Percentiles rank a stretch among this genome's conserved stretches.
These are phyloP conservation scores for Epizoanthus stellaris DNA, from an alignment of 92 coral and sea anemone species.

Conservation along the genomic window DNA sequence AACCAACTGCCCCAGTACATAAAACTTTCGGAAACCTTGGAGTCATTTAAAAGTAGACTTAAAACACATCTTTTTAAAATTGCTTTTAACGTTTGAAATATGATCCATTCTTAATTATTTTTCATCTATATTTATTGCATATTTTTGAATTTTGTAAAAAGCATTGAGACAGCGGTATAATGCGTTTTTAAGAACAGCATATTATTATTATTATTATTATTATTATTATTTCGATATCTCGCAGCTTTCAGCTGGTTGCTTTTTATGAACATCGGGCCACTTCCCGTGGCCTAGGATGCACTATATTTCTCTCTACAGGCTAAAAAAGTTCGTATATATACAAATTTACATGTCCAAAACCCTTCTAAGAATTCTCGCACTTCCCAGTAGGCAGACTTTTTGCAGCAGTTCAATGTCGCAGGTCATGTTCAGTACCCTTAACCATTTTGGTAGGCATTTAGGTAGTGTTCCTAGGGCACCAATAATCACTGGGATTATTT, in stretches of 20 bases:
- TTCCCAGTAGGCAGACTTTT: slow-evolving; percentile 13
- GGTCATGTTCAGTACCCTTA: slow-evolving; percentile 13
- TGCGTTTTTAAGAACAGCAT: too few relatives aligned
- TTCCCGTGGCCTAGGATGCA: slow-evolving; percentile 30
- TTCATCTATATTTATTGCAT: too few relatives aligned
- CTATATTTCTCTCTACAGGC: too few relatives aligned
- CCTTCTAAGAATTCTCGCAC: slow-evolving; percentile 7
- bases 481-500: slow-evolving; percentile 36
- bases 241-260: slow-evolving; percentile 12
- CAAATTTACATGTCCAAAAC: neutral
- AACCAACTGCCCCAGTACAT: slow-evolving; percentile 35
- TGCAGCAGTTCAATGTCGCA: slow-evolving; percentile 11
- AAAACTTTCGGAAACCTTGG: slow-evolving; percentile 1
- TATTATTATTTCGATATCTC: slow-evolving; percentile 22
- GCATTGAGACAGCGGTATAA: too few relatives aligned
- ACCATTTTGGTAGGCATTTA: neutral
- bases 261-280: slow-evolving; percentile 19
- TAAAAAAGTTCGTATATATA: neutral
- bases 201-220: too few relatives aligned
- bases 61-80: too few relatives aligned
- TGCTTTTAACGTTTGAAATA: too few relatives aligned
- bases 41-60: too few relatives aligned
- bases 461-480: slow-evolving; percentile 41
- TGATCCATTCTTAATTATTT: too few relatives aligned
- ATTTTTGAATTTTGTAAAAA: too few relatives aligned